Conservation (phyloP, 2,797 vertebrate species). For the Scyliorhinus canicula region DNA sequence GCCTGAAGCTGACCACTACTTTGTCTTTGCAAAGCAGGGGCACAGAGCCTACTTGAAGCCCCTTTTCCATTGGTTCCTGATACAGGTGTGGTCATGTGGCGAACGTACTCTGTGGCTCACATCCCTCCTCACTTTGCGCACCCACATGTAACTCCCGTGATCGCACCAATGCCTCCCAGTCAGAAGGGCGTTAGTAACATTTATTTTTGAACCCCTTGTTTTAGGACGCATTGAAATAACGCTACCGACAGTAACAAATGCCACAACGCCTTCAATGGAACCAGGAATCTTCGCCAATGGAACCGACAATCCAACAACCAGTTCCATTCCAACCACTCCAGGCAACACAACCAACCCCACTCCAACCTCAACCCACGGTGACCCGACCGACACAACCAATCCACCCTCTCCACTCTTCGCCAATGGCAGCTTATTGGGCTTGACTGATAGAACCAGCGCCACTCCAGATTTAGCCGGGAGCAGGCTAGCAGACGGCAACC, state of each 20-base stretch:
- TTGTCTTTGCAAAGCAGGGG: neutral
- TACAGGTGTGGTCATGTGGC: too few relatives aligned
- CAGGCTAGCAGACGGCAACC: neutral
- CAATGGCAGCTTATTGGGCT: neutral
- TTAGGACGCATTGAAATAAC: neutral
- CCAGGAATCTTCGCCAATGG: neutral
- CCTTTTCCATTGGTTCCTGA: neutral
- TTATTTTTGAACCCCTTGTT: neutral
- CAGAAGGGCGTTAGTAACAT: neutral
- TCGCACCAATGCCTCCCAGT: neutral
- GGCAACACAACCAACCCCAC: neutral
- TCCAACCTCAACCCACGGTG: neutral
- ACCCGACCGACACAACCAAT: neutral
- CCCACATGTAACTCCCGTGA: neutral
- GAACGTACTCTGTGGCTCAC: neutral
- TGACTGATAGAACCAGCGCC: neutral
- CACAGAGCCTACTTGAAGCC: rapidly evolving
- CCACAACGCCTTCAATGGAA: neutral
- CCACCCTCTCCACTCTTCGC: neutral
- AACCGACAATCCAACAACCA: too few relatives aligned
- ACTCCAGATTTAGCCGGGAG: too few relatives aligned
- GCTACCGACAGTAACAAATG: neutral
- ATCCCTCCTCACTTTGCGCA: neutral
- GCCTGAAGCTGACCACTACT: neutral
- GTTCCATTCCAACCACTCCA: neutral